Evolutionary conservation across 2,113 vertebrate species (phyloP).

Genomic region (Aix galericulata): DNA sequence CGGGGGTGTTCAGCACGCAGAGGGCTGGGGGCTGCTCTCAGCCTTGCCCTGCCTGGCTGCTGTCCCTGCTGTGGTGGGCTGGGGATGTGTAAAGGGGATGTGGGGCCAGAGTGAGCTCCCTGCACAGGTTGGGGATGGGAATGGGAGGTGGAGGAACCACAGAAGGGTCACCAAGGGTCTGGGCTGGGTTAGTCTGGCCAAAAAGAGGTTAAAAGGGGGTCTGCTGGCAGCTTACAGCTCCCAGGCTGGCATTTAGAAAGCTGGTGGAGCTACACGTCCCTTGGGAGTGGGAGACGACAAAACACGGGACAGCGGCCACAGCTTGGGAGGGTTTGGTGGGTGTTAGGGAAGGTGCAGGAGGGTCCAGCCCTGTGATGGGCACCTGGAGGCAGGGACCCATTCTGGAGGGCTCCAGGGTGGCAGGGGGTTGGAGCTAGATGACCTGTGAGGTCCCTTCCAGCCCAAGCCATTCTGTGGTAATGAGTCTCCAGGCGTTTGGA

Average conservation of each 20-base stretch:
- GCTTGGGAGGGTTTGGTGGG: background rate
- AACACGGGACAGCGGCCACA: accelerated
- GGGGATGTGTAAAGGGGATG: background rate
- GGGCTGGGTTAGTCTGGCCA: background rate
- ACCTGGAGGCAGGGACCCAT: background rate
- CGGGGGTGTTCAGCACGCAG: background rate
- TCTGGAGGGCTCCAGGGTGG: background rate
- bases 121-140: background rate
- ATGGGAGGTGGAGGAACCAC: background rate
- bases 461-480: background rate
- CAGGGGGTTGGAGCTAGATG: no score
- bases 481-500: background rate
- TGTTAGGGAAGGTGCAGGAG: background rate
- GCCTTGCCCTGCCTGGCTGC: background rate
- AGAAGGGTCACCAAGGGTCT: background rate
- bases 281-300: accelerated
- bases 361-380: background rate
- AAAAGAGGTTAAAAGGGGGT: background rate
- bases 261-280: background rate
- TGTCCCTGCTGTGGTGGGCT: no score
- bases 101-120: background rate
- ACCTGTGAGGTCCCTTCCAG: background rate
- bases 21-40: background rate
- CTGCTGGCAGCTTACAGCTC: background rate
- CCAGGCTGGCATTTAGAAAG: background rate